phyloP scores from a whole-genome alignment of 2,888 invertebrate genomes.

The Drosophila parthenogenetica region DNA sequence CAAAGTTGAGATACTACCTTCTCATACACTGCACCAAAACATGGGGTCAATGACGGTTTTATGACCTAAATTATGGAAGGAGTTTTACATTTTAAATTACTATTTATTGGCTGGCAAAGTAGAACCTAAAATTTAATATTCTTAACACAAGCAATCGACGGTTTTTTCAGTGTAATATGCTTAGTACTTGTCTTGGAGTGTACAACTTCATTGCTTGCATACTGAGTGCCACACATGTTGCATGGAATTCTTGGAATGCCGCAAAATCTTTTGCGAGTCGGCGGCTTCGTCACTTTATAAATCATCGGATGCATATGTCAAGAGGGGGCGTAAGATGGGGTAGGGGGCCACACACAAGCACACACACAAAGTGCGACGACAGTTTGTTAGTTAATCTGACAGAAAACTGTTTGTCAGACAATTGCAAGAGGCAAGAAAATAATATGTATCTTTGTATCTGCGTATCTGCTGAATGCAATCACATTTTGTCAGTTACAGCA shows the following conservation, averaged over 20 bases:
- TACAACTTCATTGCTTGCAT: neutral
- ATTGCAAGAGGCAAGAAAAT: conserved; percentile 37
- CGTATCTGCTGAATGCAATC: conserved; percentile 64
- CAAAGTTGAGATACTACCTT: neutral
- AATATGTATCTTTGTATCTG: conserved; percentile 60
- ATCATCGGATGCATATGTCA: conserved; percentile 48
- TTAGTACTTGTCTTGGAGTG: neutral
- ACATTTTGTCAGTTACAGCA: conserved; percentile 42
- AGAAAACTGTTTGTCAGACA: conserved; percentile 70
- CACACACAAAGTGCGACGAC: conserved; percentile 33
- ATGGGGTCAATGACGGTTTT: too few relatives aligned
- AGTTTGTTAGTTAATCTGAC: conserved; percentile 73
- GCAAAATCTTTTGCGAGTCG: conserved; percentile 55
- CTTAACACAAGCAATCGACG: neutral
- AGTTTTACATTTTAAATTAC: too few relatives aligned
- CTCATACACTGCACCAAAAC: neutral
- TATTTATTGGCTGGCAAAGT: neutral
- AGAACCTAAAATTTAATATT: too few relatives aligned
- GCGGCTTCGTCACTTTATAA: conserved; percentile 70
- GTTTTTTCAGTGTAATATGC: neutral
- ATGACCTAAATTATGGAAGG: too few relatives aligned
- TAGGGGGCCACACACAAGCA: conserved; percentile 1
- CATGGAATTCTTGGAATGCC: conserved; percentile 68
- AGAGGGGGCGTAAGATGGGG: neutral
- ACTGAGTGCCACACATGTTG: conserved; percentile 53